Percentiles rank a stretch among this genome's conserved stretches.
These are phyloP conservation scores for Drosophila affinis DNA, from an alignment of 2,888 invertebrate genomes.

Conservation along the genomic window DNA sequence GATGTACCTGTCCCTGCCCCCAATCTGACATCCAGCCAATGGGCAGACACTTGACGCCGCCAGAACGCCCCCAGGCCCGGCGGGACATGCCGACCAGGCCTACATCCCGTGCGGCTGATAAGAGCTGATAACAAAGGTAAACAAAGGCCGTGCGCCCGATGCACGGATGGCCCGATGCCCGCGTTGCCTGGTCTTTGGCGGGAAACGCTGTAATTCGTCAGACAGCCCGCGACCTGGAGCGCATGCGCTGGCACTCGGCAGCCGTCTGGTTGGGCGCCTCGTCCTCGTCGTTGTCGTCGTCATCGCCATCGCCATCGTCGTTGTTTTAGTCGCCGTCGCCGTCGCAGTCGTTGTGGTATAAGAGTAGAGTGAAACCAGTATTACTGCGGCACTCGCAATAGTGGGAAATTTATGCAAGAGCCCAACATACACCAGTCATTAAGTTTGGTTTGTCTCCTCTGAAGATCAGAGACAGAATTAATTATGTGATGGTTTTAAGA, in stretches of 20 bases:
- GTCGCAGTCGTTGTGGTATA: conserved; percentile 4
- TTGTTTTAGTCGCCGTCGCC: not conserved
- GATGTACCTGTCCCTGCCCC: not conserved
- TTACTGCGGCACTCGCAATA: not conserved
- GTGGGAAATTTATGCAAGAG: not conserved
- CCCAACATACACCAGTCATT: not conserved
- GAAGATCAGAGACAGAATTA: not conserved
- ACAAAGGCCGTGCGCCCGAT: conserved; percentile 53
- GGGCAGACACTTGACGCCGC: conserved; percentile 63
- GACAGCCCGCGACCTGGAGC: conserved; percentile 22
- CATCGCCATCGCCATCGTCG: not conserved
- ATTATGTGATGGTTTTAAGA: not conserved
- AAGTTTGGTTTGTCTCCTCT: not conserved
- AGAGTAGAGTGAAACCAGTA: conserved; percentile 7
- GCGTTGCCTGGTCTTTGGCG: conserved; percentile 58
- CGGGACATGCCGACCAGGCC: conserved; percentile 5
- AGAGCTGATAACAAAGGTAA: conserved; percentile 78
- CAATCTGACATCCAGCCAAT: conserved; percentile 60
- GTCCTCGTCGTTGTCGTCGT: not conserved
- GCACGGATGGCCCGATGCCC: conserved; percentile 18
- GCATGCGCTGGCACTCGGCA: conserved; percentile 55
- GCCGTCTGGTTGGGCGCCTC: conserved; percentile 18
- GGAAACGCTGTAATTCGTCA: conserved; percentile 76
- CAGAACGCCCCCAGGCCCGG: conserved; percentile 1
- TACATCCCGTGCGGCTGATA: conserved; percentile 57